These are phyloP conservation scores for Rhinopomastus cyanomelas DNA, from an alignment of 2,113 vertebrate species.

Conservation along the genomic window DNA sequence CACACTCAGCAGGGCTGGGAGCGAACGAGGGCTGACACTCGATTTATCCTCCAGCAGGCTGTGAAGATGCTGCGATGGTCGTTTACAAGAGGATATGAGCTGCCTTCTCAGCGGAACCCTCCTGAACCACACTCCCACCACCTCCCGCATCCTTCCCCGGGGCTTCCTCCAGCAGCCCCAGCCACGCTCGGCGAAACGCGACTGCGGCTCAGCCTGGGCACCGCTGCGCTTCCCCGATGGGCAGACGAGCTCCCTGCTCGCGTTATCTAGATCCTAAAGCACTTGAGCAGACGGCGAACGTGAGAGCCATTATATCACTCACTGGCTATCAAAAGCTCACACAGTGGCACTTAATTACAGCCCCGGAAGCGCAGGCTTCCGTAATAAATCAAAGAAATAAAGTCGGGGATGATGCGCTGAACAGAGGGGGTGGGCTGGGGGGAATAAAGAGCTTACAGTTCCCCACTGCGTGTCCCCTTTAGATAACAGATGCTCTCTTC, in stretches of 20 bases:
- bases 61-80: background rate
- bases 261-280: conserved; percentile 26
- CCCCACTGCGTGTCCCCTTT: conserved; percentile 57
- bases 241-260: background rate
- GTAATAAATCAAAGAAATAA: conserved; percentile 64
- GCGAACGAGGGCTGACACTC: background rate
- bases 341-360: conserved; percentile 62
- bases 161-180: rapidly evolving
- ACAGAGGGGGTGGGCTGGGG: background rate
- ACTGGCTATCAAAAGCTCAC: conserved; percentile 46
- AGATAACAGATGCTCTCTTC: conserved; percentile 76
- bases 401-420: conserved; percentile 52
- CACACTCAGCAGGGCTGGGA: rapidly evolving
- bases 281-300: conserved; percentile 20
- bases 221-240: background rate
- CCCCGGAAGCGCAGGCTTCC: conserved; percentile 49
- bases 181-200: rapidly evolving
- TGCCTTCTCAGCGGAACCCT: background rate
- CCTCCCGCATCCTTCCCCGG: background rate
- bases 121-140: background rate
- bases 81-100: background rate
- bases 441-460: conserved; percentile 66
- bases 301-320: conserved; percentile 31
- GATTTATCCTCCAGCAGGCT: background rate
- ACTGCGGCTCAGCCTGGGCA: background rate